Evolutionary conservation across 2,888 invertebrate species (phyloP).

Genomic region (Caenorhabditis sp.): DNA sequence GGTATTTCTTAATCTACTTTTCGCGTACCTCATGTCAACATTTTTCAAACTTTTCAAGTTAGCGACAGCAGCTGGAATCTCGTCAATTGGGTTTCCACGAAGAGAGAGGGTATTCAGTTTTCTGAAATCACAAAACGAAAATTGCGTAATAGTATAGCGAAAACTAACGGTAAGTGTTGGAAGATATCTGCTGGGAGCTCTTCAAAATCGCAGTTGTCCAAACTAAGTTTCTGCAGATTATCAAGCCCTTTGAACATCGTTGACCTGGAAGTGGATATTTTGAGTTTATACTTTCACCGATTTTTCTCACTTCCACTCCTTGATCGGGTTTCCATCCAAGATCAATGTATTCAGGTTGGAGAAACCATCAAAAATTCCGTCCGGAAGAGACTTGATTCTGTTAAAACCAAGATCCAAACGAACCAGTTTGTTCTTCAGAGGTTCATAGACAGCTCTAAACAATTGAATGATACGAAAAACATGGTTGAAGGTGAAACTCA

Average conservation of each 20-base stretch:
- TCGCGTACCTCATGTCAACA: constrained; percentile 69
- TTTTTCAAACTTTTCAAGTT: constrained; percentile 60
- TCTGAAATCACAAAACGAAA: constrained; percentile 57
- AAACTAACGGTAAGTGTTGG: constrained; percentile 72
- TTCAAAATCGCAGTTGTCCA: constrained; percentile 73
- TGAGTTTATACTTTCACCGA: neutral
- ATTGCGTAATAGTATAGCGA: neutral
- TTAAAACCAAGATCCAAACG: constrained; percentile 66
- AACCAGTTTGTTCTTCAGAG: constrained; percentile 60
- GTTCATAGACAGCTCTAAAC: constrained; percentile 54
- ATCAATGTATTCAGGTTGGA: constrained; percentile 68
- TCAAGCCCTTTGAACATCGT: constrained; percentile 72
- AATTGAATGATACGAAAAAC: neutral
- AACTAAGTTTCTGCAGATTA: constrained; percentile 73
- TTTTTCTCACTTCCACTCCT: constrained; percentile 28
- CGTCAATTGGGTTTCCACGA: constrained; percentile 69
- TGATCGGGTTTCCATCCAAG: constrained; percentile 72
- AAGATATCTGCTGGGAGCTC: constrained; percentile 72
- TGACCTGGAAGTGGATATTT: constrained; percentile 44
- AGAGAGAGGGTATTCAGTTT: constrained; percentile 74
- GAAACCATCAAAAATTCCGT: constrained; percentile 46
- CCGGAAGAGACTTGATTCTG: constrained; percentile 40
- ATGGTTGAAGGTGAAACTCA: constrained; percentile 18
- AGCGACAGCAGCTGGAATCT: constrained; percentile 73
- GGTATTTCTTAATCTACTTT: neutral